phyloP scores from a whole-genome alignment of 2,797 vertebrate species.

The Aselliscus stoliczkanus region DNA sequence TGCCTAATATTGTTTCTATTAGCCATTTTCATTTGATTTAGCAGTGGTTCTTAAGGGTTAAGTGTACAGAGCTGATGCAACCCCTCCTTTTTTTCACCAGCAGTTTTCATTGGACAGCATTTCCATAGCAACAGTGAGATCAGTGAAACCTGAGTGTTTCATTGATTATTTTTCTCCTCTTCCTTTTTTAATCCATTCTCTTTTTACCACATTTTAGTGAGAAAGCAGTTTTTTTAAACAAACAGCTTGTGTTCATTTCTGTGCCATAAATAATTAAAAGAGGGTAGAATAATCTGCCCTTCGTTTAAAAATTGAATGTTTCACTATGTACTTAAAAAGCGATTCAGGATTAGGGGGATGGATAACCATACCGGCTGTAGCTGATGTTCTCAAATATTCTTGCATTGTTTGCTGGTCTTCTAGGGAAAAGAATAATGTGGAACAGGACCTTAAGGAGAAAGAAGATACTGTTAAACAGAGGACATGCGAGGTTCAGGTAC shows the following conservation, averaged over 20 bases:
- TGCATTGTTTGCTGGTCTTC: slow-evolving; percentile 95
- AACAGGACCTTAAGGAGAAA: slow-evolving; percentile 96
- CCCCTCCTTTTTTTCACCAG: slow-evolving; percentile 80
- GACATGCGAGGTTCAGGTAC: slow-evolving; percentile 94
- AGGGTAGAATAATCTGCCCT: slow-evolving; percentile 74
- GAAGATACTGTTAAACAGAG: slow-evolving; percentile 93
- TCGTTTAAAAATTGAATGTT: slow-evolving; percentile 80
- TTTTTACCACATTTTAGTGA: slow-evolving; percentile 82
- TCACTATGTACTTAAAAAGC: slow-evolving; percentile 85
- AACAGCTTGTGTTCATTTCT: slow-evolving; percentile 76
- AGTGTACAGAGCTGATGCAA: slow-evolving; percentile 82
- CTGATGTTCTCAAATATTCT: slow-evolving; percentile 90
- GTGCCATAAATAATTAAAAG: slow-evolving; percentile 77
- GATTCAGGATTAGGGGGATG: slow-evolving; percentile 85
- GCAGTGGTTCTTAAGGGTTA: slow-evolving; percentile 79
- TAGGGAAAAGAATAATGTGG: slow-evolving; percentile 96
- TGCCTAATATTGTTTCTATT: slow-evolving; percentile 59
- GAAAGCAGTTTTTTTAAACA: slow-evolving; percentile 72
- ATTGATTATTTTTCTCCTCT: slow-evolving; percentile 85
- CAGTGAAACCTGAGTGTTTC: slow-evolving; percentile 82
- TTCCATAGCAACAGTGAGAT: slow-evolving; percentile 89
- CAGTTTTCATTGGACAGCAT: slow-evolving; percentile 82
- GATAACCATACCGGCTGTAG: slow-evolving; percentile 87
- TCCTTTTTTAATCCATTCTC: slow-evolving; percentile 81
- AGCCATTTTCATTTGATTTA: slow-evolving; percentile 52